A percentile compares a stretch with the other conserved stretches of the same genome.
Conservation (phyloP, 2,113 vertebrate genomes). For the Oreotrochilus melanogaster region DNA sequence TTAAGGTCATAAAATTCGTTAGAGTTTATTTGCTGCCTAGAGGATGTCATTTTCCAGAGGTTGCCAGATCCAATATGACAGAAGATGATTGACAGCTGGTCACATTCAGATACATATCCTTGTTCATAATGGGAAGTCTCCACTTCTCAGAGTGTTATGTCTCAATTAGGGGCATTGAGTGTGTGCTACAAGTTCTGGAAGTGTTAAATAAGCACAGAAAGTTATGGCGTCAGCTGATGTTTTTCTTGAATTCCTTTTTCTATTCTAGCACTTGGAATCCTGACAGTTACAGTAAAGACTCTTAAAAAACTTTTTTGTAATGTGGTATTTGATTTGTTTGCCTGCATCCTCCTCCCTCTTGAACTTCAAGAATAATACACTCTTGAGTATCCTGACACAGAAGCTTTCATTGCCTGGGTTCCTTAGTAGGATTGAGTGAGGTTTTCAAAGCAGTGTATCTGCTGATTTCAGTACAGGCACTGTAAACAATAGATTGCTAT, state of each 20-base stretch:
- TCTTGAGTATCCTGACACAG: background rate
- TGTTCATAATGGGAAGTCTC: background rate
- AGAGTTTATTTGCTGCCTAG: too few relatives aligned
- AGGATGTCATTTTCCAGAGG: background rate
- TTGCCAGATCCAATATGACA: background rate
- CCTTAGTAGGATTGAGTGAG: background rate
- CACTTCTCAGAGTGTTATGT: background rate
- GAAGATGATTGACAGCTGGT: background rate
- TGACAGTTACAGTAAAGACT: background rate
- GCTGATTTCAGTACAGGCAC: background rate
- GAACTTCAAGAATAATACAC: background rate
- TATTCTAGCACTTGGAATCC: background rate
- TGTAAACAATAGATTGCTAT: background rate
- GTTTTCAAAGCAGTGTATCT: background rate
- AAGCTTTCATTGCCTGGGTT: background rate
- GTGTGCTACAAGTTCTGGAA: background rate
- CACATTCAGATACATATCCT: background rate
- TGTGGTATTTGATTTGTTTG: background rate
- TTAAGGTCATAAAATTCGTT: background rate
- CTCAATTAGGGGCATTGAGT: background rate
- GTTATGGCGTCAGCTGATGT: rapidly evolving
- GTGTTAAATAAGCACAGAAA: background rate
- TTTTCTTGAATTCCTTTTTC: background rate
- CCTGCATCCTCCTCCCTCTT: rapidly evolving
- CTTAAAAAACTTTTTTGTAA: background rate